These are phyloP conservation scores for Macrophya alboannulata DNA, from an alignment of 2,888 invertebrate species.

Conservation along the genomic window DNA sequence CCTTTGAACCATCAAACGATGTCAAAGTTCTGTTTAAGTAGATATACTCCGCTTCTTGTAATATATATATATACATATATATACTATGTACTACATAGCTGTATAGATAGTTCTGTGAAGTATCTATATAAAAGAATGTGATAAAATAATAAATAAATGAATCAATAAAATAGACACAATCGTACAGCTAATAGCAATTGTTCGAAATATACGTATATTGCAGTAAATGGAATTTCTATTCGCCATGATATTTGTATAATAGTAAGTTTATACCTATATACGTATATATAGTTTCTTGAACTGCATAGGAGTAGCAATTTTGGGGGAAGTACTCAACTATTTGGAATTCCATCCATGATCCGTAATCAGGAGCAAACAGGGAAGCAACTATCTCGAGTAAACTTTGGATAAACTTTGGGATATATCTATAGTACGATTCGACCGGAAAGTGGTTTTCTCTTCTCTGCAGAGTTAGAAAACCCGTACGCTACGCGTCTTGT, in stretches of 20 bases:
- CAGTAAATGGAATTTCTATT: too few species aligned
- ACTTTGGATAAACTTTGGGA: slow-evolving; percentile 13
- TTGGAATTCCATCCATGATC: slow-evolving; percentile 49
- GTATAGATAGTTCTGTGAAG: too few species aligned
- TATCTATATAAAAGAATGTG: too few species aligned
- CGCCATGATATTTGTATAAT: too few species aligned
- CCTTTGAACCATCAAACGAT: slow-evolving; percentile 23
- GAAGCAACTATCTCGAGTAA: slow-evolving; percentile 44
- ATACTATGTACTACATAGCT: background rate
- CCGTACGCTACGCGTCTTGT: too few species aligned
- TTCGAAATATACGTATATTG: too few species aligned
- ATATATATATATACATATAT: background rate
- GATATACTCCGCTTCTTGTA: background rate
- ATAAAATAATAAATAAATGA: too few species aligned
- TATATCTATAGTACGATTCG: background rate
- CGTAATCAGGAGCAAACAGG: slow-evolving; percentile 45
- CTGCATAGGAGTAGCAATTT: slow-evolving; percentile 29
- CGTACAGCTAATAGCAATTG: too few species aligned
- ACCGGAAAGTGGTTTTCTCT: slow-evolving; percentile 24
- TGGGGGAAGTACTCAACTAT: slow-evolving; percentile 36
- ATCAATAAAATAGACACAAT: too few species aligned
- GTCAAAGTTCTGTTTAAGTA: slow-evolving; percentile 6
- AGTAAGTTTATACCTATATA: too few species aligned
- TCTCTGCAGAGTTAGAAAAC: background rate
- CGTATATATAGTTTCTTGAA: slow-evolving; percentile 7